Base-by-base conservation (phyloP, 2,888 invertebrate species). In the Himalopsyche kuldschensis region DNA sequence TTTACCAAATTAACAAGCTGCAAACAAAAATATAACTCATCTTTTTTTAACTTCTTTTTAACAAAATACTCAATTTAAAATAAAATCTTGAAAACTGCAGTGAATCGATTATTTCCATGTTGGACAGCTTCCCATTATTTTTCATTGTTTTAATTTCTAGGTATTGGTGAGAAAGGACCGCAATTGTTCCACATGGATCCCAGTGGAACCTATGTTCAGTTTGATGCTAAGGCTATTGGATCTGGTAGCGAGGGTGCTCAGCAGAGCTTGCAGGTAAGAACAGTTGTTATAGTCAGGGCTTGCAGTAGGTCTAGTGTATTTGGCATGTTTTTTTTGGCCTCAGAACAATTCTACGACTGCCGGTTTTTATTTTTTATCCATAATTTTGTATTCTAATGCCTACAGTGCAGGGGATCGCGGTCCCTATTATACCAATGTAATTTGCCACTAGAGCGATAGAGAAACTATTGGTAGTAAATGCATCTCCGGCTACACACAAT, bases 241-340 rank as follows among this genome's bases (percentile, higher is more conserved):
- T 99, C 99, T 0, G 99, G 99, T 47, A 98, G 98, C 87, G 99
- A 99, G 91, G 99, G 99, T 0, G 99, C 99, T 78, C 99, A 99
- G 90, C 99, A 99, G 90, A 97, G 98, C 88, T 90, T 95, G 82
- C 93, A 92, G 91, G 92, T 92, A 87, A 8, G 17, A 76, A 31
- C 10, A 24, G 15, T 78, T 17, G n/a, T 41, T 63, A 17, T 63
- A 15, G 15, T 75, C n/a, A n/a, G n/a, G n/a, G n/a, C n/a, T n/a
- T n/a, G n/a, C n/a, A n/a, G n/a, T n/a, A n/a, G n/a, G n/a, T n/a
- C n/a, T n/a, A n/a, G n/a, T n/a, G n/a, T n/a, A n/a, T n/a, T n/a
- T n/a, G n/a, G n/a, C n/a, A n/a, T n/a, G n/a, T n/a, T n/a, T n/a
- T n/a, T n/a, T n/a, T n/a, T n/a, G n/a, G n/a, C n/a, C n/a, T n/a